Evolutionary conservation across 1,140 invertebrate genomes (phyloP).

Genomic region (Leptinotarsa lineolata): DNA sequence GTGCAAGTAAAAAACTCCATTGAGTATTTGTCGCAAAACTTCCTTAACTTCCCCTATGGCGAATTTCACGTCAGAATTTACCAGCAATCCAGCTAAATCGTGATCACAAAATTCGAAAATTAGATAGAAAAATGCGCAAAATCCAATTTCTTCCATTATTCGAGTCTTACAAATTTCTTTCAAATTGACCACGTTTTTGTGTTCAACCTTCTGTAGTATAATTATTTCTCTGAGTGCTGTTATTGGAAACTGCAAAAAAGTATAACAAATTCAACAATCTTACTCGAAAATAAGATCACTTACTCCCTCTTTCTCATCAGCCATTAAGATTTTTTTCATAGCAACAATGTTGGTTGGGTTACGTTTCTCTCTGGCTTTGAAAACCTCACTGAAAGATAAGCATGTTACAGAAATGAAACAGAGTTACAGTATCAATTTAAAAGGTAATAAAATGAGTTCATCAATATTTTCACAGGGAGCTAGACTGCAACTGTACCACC

Average conservation of each 20-base stretch:
- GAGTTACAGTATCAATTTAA: no score
- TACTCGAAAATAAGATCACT: no score
- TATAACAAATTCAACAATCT: no score
- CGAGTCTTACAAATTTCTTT: background rate
- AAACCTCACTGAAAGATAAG: background rate
- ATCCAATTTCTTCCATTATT: background rate
- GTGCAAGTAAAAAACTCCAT: background rate
- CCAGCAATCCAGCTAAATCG: background rate
- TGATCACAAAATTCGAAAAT: background rate
- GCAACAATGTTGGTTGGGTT: background rate
- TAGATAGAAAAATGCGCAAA: background rate
- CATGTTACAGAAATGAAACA: no score
- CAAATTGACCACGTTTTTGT: constrained; percentile 1
- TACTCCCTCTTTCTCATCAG: background rate
- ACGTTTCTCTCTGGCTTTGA: background rate
- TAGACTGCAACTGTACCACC: no score
- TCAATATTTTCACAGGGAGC: no score
- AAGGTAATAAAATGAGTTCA: no score
- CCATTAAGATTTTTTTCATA: background rate
- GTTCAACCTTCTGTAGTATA: background rate
- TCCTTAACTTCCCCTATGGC: background rate
- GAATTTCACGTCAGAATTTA: background rate
- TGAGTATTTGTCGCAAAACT: background rate
- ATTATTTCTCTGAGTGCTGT: background rate
- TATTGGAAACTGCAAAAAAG: background rate